Percentiles rank a stretch among this genome's conserved stretches.
phyloP scores from a whole-genome alignment of 2,113 vertebrate genomes.

The Microtus montanus region DNA sequence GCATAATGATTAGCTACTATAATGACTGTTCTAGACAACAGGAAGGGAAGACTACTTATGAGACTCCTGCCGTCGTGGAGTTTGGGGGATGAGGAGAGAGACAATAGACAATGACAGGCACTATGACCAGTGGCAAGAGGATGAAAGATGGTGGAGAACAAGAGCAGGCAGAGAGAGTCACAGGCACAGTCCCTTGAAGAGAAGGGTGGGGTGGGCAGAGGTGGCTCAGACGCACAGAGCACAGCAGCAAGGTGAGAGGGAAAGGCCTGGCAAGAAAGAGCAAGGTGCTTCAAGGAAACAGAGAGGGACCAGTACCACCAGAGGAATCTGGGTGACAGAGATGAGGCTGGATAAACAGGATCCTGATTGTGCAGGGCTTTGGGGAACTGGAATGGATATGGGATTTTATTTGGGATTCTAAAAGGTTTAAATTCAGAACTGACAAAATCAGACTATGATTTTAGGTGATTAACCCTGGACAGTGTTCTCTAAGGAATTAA shows the following conservation, averaged over 20 bases:
- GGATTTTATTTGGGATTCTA: slow-evolving; percentile 2
- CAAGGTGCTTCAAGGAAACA: neutral
- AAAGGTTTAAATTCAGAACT: neutral
- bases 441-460: neutral
- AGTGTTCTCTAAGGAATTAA: neutral
- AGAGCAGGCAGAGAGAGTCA: neutral
- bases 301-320: neutral
- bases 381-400: neutral
- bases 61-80: neutral
- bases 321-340: neutral
- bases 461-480: neutral
- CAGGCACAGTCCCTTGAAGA: neutral
- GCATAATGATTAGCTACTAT: neutral
- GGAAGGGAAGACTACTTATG: neutral
- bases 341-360: neutral
- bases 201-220: neutral
- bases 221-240: neutral
- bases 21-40: neutral
- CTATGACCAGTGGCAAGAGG: neutral
- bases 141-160: neutral
- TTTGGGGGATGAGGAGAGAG: neutral
- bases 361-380: neutral
- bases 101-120: neutral
- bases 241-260: neutral
- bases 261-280: neutral